These are phyloP conservation scores for Electrophaes corylata DNA, from an alignment of 2,888 invertebrate species.

Conservation along the genomic window DNA sequence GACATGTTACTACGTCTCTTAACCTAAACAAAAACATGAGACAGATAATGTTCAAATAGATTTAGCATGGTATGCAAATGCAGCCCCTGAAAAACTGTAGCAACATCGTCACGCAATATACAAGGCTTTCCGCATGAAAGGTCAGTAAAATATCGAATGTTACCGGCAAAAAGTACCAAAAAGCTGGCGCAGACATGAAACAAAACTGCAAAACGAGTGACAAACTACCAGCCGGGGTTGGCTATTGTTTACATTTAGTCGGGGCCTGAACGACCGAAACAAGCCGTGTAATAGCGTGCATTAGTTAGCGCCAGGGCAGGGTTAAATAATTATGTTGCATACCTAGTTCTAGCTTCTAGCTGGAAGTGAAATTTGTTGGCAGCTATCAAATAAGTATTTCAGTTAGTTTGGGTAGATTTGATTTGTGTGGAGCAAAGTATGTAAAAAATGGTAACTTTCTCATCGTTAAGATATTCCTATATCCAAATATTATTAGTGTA, in stretches of 20 bases:
- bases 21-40: conserved; percentile 16
- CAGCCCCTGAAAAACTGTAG: conserved; percentile 23
- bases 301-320: conserved; percentile 35
- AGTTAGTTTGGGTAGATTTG: conserved; percentile 9
- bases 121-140: conserved; percentile 32
- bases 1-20: conserved; percentile 12
- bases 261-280: conserved; percentile 37
- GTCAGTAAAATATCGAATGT: conserved; percentile 48
- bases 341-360: conserved; percentile 28
- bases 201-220: conserved; percentile 56
- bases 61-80: conserved; percentile 31
- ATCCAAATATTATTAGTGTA: no score
- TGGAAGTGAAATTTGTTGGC: conserved; percentile 24
- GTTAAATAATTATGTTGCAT: conserved; percentile 33
- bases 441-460: no score
- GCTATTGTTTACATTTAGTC: conserved; percentile 53
- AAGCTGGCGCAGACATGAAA: conserved; percentile 54
- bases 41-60: conserved; percentile 27
- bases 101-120: conserved; percentile 32
- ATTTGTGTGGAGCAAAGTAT: conserved; percentile 7
- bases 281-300: conserved; percentile 39
- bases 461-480: no score
- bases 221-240: conserved; percentile 53
- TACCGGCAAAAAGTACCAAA: conserved; percentile 51
- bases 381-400: conserved; percentile 39